Evolutionary conservation across 2,113 vertebrate genomes (phyloP).

Genomic region (Plecturocebus donacophilus): DNA sequence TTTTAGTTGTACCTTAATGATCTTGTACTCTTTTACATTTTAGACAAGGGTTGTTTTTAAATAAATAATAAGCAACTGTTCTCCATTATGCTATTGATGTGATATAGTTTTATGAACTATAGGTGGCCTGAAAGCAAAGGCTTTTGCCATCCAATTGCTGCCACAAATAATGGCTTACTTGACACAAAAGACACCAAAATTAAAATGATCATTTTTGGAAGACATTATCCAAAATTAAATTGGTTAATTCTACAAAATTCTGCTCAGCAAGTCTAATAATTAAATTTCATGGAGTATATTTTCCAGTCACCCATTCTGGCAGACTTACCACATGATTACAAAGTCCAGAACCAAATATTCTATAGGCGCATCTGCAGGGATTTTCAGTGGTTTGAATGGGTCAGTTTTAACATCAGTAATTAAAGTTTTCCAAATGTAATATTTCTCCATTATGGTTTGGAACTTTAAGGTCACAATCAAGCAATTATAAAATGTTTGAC

Average conservation of each 20-base stretch:
- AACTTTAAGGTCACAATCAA: neutral
- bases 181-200: neutral
- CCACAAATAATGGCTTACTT: neutral
- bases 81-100: neutral
- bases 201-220: neutral
- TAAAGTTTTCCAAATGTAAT: conserved; percentile 1
- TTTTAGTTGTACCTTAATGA: neutral
- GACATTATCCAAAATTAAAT: neutral
- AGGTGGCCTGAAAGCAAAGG: neutral
- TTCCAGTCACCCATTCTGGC: neutral
- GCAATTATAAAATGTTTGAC: neutral
- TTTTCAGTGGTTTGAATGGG: neutral
- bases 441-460: neutral
- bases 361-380: neutral
- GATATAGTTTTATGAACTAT: neutral
- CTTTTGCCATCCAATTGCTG: neutral
- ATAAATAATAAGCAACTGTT: neutral
- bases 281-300: neutral
- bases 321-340: too few relatives aligned
- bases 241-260: neutral
- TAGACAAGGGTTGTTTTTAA: neutral
- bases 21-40: neutral
- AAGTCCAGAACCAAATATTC: neutral
- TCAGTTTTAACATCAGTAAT: neutral
- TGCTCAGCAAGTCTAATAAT: neutral